These are phyloP conservation scores for Cricetomys ansorgei DNA, from an alignment of 2,113 vertebrate species.

Conservation along the genomic window DNA sequence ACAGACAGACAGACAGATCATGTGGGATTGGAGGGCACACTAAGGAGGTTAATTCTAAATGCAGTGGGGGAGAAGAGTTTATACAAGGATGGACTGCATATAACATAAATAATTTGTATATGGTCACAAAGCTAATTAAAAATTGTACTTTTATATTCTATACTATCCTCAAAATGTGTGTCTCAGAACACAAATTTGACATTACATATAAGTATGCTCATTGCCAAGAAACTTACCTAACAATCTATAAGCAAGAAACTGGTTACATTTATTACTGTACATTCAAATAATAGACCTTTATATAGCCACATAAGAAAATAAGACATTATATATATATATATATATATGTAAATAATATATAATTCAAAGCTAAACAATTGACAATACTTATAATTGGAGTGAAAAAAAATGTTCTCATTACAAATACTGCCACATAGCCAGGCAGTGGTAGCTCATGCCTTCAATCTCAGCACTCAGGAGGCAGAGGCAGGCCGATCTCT, in stretches of 20 bases:
- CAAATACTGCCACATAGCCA: too few relatives aligned
- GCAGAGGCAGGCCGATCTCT: too few relatives aligned
- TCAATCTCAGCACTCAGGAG: too few relatives aligned
- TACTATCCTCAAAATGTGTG: neutral
- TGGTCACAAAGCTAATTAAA: neutral
- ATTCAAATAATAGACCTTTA: neutral
- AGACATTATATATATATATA: neutral
- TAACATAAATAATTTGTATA: neutral
- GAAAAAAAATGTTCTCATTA: neutral
- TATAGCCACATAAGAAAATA: conserved; percentile 17
- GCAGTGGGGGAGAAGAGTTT: too few relatives aligned
- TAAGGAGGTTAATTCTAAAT: neutral
- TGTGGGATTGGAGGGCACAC: neutral
- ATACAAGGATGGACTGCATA: neutral
- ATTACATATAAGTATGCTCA: neutral
- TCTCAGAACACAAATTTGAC: conserved; percentile 24
- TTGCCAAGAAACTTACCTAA: conserved; percentile 26
- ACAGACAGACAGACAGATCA: neutral
- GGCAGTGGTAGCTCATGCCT: too few relatives aligned
- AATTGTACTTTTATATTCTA: neutral
- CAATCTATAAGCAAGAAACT: conserved; percentile 5
- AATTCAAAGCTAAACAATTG: neutral
- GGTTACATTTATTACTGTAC: neutral
- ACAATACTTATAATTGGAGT: conserved; percentile 7
- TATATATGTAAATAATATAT: too few relatives aligned